These are phyloP conservation scores for Lapara coniferarum DNA, from an alignment of 2,888 invertebrate species.

Conservation along the genomic window DNA sequence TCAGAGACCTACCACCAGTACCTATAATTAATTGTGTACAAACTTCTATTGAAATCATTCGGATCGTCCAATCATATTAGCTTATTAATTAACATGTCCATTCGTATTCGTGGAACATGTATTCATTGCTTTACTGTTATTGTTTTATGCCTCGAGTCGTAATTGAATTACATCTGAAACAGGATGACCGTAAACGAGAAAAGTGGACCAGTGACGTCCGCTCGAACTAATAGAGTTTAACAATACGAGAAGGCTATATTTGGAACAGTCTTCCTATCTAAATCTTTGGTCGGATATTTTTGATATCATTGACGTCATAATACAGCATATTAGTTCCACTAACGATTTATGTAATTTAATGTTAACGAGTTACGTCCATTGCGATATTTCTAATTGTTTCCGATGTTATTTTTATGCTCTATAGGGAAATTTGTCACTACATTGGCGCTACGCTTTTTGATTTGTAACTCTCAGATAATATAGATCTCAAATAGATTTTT, in stretches of 20 bases:
- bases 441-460: too few relatives aligned
- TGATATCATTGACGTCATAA: constrained; percentile 36
- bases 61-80: neutral
- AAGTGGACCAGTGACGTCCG: constrained; percentile 49
- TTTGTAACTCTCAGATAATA: too few relatives aligned
- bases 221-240: constrained; percentile 50
- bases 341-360: constrained; percentile 33
- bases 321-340: constrained; percentile 29
- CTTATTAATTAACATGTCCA: constrained; percentile 18
- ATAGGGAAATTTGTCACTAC: constrained; percentile 23
- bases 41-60: neutral
- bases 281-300: constrained; percentile 5
- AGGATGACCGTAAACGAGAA: constrained; percentile 59
- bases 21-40: neutral
- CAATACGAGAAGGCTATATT: constrained; percentile 25
- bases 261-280: constrained; percentile 19
- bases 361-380: constrained; percentile 26
- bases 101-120: constrained; percentile 5
- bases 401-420: constrained; percentile 29
- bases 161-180: constrained; percentile 52
- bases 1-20: too few relatives aligned
- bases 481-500: too few relatives aligned
- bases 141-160: constrained; percentile 31
- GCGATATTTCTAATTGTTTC: constrained; percentile 8
- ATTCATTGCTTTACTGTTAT: constrained; percentile 25